Evolutionary conservation across 2,797 vertebrate genomes (phyloP).

Genomic region (Myotis myotis): DNA sequence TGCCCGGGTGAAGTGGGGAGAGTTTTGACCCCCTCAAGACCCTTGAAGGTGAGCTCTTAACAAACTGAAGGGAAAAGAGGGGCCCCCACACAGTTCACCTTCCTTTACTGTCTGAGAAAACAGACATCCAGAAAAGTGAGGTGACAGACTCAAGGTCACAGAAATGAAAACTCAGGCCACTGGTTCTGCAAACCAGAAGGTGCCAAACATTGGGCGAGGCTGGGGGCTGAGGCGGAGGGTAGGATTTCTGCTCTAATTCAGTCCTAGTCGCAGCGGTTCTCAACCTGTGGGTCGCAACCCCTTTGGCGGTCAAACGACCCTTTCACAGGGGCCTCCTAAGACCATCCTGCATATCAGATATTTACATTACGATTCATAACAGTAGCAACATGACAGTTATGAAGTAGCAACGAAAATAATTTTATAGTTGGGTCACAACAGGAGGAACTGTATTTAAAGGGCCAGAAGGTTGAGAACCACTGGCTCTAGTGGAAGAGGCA

Average conservation of each 20-base stretch:
- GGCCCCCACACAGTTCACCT: neutral
- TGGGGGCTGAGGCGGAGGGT: neutral
- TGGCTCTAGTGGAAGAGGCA: neutral
- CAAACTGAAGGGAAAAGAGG: neutral
- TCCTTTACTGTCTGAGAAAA: neutral
- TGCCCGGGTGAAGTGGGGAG: neutral
- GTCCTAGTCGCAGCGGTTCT: too few relatives aligned
- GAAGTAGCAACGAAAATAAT: too few relatives aligned
- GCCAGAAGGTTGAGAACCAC: too few relatives aligned
- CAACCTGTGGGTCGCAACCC: too few relatives aligned
- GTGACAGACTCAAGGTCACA: neutral
- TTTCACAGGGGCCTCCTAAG: too few relatives aligned
- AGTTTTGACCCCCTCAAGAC: neutral
- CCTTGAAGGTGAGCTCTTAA: neutral
- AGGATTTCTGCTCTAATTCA: neutral
- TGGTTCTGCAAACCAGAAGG: neutral
- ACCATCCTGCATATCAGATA: too few relatives aligned
- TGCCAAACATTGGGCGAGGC: neutral
- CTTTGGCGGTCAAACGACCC: too few relatives aligned
- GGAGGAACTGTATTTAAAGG: too few relatives aligned
- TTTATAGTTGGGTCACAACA: too few relatives aligned
- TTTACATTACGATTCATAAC: too few relatives aligned
- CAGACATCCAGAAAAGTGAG: neutral
- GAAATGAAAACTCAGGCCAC: neutral
- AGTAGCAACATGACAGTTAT: too few relatives aligned